A percentile compares a stretch with the other conserved stretches of the same genome.
These are phyloP conservation scores for Ceratothoa steindachneri DNA, from an alignment of 2,888 invertebrate genomes.

Conservation along the genomic window DNA sequence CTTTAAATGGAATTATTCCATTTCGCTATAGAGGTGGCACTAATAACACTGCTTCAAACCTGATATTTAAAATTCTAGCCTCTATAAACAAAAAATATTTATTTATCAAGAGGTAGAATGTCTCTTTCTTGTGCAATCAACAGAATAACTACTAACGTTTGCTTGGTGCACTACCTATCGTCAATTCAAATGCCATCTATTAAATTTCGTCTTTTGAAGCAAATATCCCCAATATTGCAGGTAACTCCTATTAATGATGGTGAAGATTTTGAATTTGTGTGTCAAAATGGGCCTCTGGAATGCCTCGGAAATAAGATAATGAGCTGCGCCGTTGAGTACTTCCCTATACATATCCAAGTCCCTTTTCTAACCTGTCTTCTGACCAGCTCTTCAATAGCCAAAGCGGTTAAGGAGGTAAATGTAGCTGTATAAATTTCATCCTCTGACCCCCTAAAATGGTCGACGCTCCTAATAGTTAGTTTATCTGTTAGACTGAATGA, in stretches of 20 bases:
- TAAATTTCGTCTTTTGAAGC: too few relatives aligned
- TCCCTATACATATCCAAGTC: slow-evolving; percentile 62
- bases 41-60: too few relatives aligned
- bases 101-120: too few relatives aligned
- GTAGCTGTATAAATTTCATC: neutral
- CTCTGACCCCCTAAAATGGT: neutral
- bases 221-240: too few relatives aligned
- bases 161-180: too few relatives aligned
- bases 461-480: neutral
- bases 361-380: slow-evolving; percentile 79
- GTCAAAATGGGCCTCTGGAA: slow-evolving; percentile 74
- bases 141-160: too few relatives aligned
- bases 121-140: too few relatives aligned
- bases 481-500: neutral
- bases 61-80: too few relatives aligned
- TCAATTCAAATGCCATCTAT: too few relatives aligned
- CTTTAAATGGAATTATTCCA: too few relatives aligned
- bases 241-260: neutral
- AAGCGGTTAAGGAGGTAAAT: slow-evolving; percentile 17
- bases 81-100: too few relatives aligned
- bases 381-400: slow-evolving; percentile 47
- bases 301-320: slow-evolving; percentile 79
- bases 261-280: slow-evolving; percentile 60
- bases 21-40: too few relatives aligned
- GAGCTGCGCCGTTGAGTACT: slow-evolving; percentile 67